Conservation (phyloP, 2,888 invertebrate genomes). For the Pterostichus niger region DNA sequence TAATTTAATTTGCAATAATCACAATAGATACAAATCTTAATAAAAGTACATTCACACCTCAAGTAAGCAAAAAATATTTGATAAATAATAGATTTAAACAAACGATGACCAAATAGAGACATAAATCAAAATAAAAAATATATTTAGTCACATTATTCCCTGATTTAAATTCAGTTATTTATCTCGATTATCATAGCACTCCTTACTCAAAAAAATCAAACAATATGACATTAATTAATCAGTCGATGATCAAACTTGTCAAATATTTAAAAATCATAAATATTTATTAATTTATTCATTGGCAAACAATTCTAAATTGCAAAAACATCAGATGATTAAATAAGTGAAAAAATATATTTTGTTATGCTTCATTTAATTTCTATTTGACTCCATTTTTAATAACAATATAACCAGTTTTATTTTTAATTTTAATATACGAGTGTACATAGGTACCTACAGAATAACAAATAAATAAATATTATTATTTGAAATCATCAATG, state of each 20-base stretch:
- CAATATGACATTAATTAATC: slow-evolving; percentile 1
- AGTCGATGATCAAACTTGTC: background rate
- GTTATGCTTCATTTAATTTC: background rate
- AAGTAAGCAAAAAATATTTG: background rate
- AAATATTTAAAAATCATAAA: slow-evolving; percentile 12
- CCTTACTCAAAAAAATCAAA: background rate
- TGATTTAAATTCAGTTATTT: background rate
- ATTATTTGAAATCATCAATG: too few species aligned
- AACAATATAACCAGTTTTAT: too few species aligned
- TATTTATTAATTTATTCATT: background rate
- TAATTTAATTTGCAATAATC: slow-evolving; percentile 6
- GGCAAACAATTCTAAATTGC: background rate
- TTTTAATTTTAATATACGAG: too few species aligned
- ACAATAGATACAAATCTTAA: background rate
- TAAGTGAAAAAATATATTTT: background rate
- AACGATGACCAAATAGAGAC: background rate
- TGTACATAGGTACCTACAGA: too few species aligned
- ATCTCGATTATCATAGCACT: background rate
- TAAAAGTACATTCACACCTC: background rate
- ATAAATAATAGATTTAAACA: slow-evolving; percentile 14
- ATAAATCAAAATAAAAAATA: background rate
- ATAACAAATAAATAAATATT: too few species aligned
- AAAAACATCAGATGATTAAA: background rate
- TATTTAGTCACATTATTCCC: background rate
- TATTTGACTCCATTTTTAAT: too few species aligned